Evolutionary conservation across 2,113 vertebrate species (phyloP), one percentile per base, ranked within the genome.

Genomic region (Phrynosoma platyrhinos): DNA sequence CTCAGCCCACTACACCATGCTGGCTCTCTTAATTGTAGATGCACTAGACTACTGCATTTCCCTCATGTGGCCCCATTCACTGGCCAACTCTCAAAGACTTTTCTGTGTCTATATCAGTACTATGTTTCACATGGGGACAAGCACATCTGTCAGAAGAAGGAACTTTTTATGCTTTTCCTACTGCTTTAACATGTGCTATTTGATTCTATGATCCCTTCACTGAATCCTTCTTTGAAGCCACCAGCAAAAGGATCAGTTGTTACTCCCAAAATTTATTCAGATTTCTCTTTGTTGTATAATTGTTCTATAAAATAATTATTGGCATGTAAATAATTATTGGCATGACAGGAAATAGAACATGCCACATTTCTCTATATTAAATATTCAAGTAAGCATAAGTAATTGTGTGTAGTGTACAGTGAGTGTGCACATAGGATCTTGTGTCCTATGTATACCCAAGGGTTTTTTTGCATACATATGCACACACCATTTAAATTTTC

Each of bases 221-320:
- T 47, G 47, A 47, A 7, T 47, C 12, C 16, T 77, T 58, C n/a
- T 62, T 62, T 21, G 30, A 62, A 80, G n/a, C n/a, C 55, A 32
- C 14, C 58, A 55, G 30, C 52, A n/a, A 58, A 79, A 62, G 30
- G 16, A 62, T 20, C 58, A 10, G 16, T 40, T 85, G 25, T 42
- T 20, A 16, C 9, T 85, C 13, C 32, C 64, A 25, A 76, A 85
- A 62, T 58, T 36, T 4, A 18, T 80, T 90, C 85, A 64, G 21
- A 3, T 86, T 94, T 88, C 62, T 76, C n/a, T 66, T 88, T 94
- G 75, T 82, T 79, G 7, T 69, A 75, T 80, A 76, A 25, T 71
- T 71, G 18, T 89, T 93, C 80, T 71, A 12, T 27, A 14, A 85
- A 69, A 6, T 47, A 47, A 86, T 76, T 55, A 25, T 84, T 25